Conservation (phyloP, 2,797 vertebrate species). For the Mycteria americana region DNA sequence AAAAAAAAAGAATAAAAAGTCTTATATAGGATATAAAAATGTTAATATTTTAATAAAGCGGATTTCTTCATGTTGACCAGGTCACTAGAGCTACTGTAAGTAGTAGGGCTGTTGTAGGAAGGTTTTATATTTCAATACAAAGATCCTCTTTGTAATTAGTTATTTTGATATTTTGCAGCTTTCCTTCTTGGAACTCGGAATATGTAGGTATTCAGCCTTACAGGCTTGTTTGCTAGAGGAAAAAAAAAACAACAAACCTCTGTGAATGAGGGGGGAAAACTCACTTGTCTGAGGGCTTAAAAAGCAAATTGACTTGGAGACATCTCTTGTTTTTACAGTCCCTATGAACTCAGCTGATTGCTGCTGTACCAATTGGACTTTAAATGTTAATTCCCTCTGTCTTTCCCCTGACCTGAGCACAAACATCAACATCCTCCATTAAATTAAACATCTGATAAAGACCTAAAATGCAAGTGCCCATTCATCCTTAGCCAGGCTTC, state of each 20-base stretch:
- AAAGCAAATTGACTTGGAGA: neutral
- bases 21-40: neutral
- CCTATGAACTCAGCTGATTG: neutral
- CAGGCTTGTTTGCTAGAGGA: neutral
- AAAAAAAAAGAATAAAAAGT: neutral
- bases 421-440: neutral
- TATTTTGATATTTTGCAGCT: slow-evolving; percentile 23
- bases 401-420: neutral
- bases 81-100: neutral
- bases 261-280: neutral
- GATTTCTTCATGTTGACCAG: neutral
- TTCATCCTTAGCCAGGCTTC: neutral
- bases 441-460: neutral
- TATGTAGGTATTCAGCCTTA: neutral
- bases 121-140: slow-evolving; percentile 10
- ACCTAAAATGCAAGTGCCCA: neutral
- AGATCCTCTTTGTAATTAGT: slow-evolving; percentile 24
- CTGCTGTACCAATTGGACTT: neutral
- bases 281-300: neutral
- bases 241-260: neutral
- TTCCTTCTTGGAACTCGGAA: neutral
- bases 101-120: neutral
- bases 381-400: neutral
- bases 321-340: neutral
- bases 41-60: neutral